Evolutionary conservation across 2,113 vertebrate genomes (phyloP).

Genomic region (Cololabis saira): DNA sequence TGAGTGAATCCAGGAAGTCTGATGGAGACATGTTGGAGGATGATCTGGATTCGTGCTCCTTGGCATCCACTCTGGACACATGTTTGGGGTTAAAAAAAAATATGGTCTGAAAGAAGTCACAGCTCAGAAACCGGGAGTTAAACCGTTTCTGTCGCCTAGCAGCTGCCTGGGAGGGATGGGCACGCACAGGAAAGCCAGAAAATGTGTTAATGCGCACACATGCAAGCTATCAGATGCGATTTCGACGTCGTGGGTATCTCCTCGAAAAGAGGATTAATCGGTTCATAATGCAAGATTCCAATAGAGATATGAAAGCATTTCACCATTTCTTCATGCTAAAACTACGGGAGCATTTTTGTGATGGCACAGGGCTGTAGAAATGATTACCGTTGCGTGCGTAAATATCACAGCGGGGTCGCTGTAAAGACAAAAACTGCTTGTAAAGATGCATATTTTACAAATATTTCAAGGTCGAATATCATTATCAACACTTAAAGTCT

Average conservation of each 20-base stretch:
- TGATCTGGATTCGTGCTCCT: slow-evolving; percentile 94
- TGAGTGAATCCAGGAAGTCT: slow-evolving; percentile 98
- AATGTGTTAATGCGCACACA: slow-evolving; percentile 43
- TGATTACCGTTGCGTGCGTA: slow-evolving; percentile 3
- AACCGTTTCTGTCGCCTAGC: slow-evolving; percentile 46
- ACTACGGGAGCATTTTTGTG: neutral
- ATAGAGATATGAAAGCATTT: slow-evolving; percentile 2
- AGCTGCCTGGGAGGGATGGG: slow-evolving; percentile 41
- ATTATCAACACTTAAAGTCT: too few species aligned
- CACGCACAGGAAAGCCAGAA: slow-evolving; percentile 32
- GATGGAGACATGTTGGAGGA: slow-evolving; percentile 95
- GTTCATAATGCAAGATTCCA: slow-evolving; percentile 10
- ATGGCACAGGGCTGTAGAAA: neutral
- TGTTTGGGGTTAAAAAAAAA: neutral
- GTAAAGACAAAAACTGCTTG: neutral
- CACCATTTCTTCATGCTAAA: neutral
- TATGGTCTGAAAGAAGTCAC: slow-evolving; percentile 23
- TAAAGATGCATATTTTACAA: neutral
- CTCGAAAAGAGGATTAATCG: slow-evolving; percentile 17
- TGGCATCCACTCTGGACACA: slow-evolving; percentile 87
- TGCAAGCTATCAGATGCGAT: slow-evolving; percentile 22
- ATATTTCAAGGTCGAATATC: neutral
- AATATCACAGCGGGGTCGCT: neutral
- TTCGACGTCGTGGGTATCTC: slow-evolving; percentile 21
- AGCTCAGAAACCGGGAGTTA: slow-evolving; percentile 58